These are phyloP conservation scores for Lycaena phlaeas DNA, from an alignment of 2,888 invertebrate genomes.

Conservation along the genomic window DNA sequence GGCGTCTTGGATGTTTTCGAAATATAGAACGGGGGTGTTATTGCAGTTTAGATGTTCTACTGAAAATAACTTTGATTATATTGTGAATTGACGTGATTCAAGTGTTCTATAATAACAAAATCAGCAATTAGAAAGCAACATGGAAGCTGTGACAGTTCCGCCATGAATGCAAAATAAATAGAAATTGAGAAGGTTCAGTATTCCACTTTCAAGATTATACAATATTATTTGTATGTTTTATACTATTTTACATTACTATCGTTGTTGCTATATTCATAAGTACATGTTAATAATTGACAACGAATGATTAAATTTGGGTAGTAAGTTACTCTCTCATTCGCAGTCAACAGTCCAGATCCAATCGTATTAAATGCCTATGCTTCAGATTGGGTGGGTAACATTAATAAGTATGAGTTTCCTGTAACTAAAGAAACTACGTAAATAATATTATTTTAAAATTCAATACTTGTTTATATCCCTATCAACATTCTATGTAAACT, in stretches of 20 bases:
- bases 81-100: slow-evolving; percentile 14
- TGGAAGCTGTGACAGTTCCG: slow-evolving; percentile 75
- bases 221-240: neutral
- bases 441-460: neutral
- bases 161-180: slow-evolving; percentile 75
- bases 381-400: neutral
- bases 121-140: slow-evolving; percentile 64
- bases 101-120: slow-evolving; percentile 19
- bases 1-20: slow-evolving; percentile 28
- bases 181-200: slow-evolving; percentile 59
- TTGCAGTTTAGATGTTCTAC: slow-evolving; percentile 10
- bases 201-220: neutral
- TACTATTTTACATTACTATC: neutral
- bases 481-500: neutral
- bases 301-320: neutral
- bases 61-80: slow-evolving; percentile 13
- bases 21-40: slow-evolving; percentile 19
- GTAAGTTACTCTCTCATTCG: neutral
- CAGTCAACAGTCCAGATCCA: neutral
- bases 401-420: too few relatives aligned
- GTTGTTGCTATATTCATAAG: neutral
- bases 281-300: too few relatives aligned
- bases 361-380: neutral
- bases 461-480: neutral
- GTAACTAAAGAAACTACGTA: neutral